A percentile compares a stretch with the other conserved stretches of the same genome.
Conservation (phyloP, 2,113 vertebrate genomes). For the Acrocephalus arundinaceus region DNA sequence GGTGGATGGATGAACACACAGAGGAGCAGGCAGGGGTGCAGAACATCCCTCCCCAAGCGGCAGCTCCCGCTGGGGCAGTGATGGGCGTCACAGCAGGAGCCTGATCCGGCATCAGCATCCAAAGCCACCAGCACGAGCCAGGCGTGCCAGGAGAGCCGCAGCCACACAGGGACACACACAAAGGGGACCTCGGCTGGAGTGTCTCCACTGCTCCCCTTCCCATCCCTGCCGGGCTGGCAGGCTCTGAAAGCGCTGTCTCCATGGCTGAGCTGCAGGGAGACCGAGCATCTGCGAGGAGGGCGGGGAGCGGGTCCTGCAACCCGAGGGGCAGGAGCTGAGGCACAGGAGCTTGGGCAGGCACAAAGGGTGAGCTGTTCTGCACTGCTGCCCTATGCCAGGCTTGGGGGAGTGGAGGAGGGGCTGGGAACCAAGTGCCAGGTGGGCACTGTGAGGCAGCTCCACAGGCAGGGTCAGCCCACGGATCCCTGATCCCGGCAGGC, state of each 20-base stretch:
- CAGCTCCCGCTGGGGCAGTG: neutral
- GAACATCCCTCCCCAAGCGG: accelerated
- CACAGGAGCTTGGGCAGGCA: neutral
- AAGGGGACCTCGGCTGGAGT: neutral
- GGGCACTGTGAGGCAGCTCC: neutral
- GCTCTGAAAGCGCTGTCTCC: conserved; percentile 41
- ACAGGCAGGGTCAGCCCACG: neutral
- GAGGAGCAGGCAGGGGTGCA: neutral
- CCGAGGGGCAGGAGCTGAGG: neutral
- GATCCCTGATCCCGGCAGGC: neutral
- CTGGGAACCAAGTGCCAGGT: neutral
- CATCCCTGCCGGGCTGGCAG: conserved; percentile 14
- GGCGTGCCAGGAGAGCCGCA: neutral
- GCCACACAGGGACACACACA: neutral
- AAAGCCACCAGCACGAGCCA: neutral
- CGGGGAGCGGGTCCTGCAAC: neutral
- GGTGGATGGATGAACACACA: neutral
- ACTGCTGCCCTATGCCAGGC: conserved; percentile 27
- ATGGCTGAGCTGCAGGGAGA: conserved; percentile 11
- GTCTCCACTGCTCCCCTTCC: neutral
- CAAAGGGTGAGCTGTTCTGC: conserved; percentile 60
- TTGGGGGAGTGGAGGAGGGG: neutral
- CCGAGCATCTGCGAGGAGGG: conserved; percentile 18
- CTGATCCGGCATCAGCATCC: neutral
- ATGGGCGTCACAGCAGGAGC: accelerated